Conservation (phyloP, 1,140 invertebrate genomes). For the Eubasilissa regina region DNA sequence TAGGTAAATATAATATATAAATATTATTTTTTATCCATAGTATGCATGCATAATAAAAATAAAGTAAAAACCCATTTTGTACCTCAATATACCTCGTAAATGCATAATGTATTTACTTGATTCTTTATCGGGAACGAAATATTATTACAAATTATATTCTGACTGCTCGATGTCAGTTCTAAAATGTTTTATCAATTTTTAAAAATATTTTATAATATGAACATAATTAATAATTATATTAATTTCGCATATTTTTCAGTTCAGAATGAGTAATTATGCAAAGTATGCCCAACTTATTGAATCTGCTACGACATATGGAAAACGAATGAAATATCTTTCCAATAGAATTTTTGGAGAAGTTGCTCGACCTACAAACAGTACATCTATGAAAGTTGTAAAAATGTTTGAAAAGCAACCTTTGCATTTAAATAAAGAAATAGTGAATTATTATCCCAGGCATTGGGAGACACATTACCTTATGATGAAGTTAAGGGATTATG, state of each 20-base stretch:
- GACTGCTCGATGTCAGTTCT: too few relatives aligned
- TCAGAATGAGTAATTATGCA: slow-evolving; percentile 66
- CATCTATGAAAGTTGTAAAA: slow-evolving; percentile 88
- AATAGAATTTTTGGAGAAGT: slow-evolving; percentile 94
- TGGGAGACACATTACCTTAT: slow-evolving; percentile 83
- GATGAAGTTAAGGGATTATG: slow-evolving; percentile 81
- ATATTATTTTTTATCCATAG: too few relatives aligned
- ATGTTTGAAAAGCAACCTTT: slow-evolving; percentile 84
- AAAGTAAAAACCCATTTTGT: too few relatives aligned
- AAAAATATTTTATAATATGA: too few relatives aligned
- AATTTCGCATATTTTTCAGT: background rate
- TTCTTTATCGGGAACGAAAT: too few relatives aligned
- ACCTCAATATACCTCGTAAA: too few relatives aligned
- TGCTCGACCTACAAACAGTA: slow-evolving; percentile 79
- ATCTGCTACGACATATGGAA: slow-evolving; percentile 83
- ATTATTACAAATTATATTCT: too few relatives aligned
- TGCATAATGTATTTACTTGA: too few relatives aligned
- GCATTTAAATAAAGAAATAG: slow-evolving; percentile 81
- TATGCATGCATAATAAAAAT: too few relatives aligned
- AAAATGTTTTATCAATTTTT: too few relatives aligned
- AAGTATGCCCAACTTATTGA: slow-evolving; percentile 83
- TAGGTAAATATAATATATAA: too few relatives aligned
- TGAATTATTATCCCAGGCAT: slow-evolving; percentile 91
- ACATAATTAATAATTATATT: too few relatives aligned
- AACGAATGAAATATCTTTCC: slow-evolving; percentile 88